A percentile compares a stretch with the other conserved stretches of the same genome.
Conservation (phyloP, 2,797 vertebrate species). For the Malacoraja senta region DNA sequence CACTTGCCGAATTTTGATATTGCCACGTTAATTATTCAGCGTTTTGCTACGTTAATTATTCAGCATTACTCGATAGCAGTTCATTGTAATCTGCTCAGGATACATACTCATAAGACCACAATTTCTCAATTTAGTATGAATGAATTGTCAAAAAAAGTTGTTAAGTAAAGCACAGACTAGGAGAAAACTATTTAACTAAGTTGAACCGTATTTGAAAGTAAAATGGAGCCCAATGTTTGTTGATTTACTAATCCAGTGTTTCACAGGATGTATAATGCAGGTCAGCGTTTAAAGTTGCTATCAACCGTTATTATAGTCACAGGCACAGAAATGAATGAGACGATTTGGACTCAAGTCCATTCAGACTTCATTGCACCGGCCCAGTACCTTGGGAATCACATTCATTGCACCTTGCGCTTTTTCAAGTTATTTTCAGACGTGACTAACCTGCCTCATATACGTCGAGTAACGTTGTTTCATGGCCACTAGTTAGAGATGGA, state of each 20-base stretch:
- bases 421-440: slow-evolving; percentile 40
- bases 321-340: not conserved
- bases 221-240: not conserved
- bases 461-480: slow-evolving; percentile 58
- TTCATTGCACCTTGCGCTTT: not conserved
- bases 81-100: not conserved
- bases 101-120: not conserved
- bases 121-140: not conserved
- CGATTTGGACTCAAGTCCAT: not conserved
- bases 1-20: not conserved
- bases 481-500: slow-evolving; percentile 55
- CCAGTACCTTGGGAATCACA: not conserved
- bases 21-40: not conserved
- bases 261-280: not conserved
- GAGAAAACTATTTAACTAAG: not conserved
- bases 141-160: not conserved
- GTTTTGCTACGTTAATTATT: not conserved
- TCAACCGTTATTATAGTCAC: slow-evolving; percentile 7
- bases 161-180: not conserved
- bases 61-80: not conserved
- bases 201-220: not conserved
- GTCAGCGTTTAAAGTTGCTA: not conserved
- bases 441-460: slow-evolving; percentile 72
- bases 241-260: not conserved
- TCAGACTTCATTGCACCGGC: not conserved